Percentiles rank a stretch among this genome's conserved stretches.
Conservation (phyloP, 2,888 invertebrate genomes). For the Magallana nippona region DNA sequence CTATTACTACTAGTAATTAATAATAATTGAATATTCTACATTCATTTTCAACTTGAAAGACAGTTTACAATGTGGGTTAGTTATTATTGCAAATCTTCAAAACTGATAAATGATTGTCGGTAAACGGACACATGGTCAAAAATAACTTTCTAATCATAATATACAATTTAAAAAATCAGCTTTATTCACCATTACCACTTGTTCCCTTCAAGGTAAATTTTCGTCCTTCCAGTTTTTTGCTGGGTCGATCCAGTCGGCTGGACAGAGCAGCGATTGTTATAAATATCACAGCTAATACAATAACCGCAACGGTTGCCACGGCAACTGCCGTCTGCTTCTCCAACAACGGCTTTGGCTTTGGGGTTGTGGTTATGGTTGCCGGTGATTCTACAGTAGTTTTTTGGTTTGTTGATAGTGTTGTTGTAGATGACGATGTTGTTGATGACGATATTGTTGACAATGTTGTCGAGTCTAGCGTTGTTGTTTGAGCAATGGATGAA, state of each 20-base stretch:
- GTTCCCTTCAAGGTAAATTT: not conserved
- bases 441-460: too few relatives aligned
- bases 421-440: not conserved
- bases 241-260: conserved; percentile 36
- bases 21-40: too few relatives aligned
- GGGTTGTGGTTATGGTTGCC: not conserved
- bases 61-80: too few relatives aligned
- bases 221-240: conserved; percentile 37
- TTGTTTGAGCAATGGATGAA: too few relatives aligned
- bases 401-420: not conserved
- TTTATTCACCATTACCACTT: not conserved
- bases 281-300: conserved; percentile 24
- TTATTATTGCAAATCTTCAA: too few relatives aligned
- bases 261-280: conserved; percentile 25
- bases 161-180: too few relatives aligned
- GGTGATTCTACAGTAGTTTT: not conserved
- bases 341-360: not conserved
- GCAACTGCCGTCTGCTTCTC: conserved; percentile 14
- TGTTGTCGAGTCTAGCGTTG: not conserved
- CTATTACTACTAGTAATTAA: too few relatives aligned
- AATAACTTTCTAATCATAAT: too few relatives aligned
- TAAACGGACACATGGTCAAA: not conserved
- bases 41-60: too few relatives aligned
- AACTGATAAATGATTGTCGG: not conserved
- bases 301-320: conserved; percentile 6